Evolutionary conservation across 2,797 vertebrate species (phyloP).

Genomic region (Hemitrygon akajei): DNA sequence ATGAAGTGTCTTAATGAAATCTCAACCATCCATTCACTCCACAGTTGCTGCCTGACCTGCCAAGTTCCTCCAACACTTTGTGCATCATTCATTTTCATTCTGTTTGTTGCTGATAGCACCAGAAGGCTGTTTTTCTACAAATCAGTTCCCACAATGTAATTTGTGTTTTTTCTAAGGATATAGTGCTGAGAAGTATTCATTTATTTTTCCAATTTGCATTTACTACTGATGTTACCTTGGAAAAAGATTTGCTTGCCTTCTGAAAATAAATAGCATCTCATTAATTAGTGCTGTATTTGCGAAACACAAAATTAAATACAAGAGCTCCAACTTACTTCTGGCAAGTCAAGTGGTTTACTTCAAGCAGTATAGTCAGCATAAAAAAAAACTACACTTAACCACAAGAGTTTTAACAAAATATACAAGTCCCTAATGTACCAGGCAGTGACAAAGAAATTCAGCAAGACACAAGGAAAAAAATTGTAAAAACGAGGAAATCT

Average conservation of each 20-base stretch:
- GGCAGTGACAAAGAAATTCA: not conserved
- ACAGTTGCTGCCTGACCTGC: too few relatives aligned
- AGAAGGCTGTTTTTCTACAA: not conserved
- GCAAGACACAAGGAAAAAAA: not conserved
- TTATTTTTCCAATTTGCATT: not conserved
- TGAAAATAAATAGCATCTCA: not conserved
- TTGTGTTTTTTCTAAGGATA: too few relatives aligned
- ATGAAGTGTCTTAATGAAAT: too few relatives aligned
- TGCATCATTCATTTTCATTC: not conserved
- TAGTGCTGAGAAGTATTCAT: not conserved
- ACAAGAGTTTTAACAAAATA: too few relatives aligned
- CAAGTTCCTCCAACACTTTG: too few relatives aligned
- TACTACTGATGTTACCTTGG: not conserved
- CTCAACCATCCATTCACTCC: too few relatives aligned
- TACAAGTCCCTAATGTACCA: not conserved
- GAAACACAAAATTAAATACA: not conserved
- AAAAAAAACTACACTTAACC: not conserved
- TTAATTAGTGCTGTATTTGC: not conserved
- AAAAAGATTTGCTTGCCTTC: not conserved
- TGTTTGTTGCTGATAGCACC: not conserved
- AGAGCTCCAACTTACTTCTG: not conserved
- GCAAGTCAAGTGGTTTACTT: not conserved
- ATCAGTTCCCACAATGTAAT: too few relatives aligned
- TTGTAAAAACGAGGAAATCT: too few relatives aligned
- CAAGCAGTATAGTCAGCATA: not conserved